Evolutionary conservation across 1,140 invertebrate species (phyloP), one percentile per base, ranked within the genome.

Genomic region (Drosophila lacertosa): DNA sequence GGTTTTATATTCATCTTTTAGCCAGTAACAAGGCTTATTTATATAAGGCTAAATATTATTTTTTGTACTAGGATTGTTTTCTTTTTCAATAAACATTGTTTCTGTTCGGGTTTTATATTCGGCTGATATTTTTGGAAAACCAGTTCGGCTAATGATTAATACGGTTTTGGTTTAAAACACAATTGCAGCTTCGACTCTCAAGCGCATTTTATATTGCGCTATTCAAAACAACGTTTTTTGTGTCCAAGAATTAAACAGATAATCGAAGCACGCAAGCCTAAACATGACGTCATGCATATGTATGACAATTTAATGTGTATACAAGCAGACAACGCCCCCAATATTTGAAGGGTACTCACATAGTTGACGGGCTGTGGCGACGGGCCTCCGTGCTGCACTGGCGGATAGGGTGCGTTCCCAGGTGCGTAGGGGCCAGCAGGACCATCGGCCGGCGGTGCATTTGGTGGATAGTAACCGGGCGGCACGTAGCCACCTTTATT

Each of bases 401-500:
- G 64, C 2, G 64, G 54, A 55, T 59, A 73, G 7, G 48, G 48
- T 1, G 42, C 42, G 18, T 18, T 24, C 2, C 15, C 18, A n/a
- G 73, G 40, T 5, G 63, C 33, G 7, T 69, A 74, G 0, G 67
- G 76, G 5, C 5, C 24, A 6, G 24, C 0, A 0, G 29, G 45
- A 6, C 76, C 81, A 11, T 78, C 79, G 2, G 80, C 62, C 44
- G 86, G 80, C 1, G 79, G 84, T 1, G 86, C 84, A 54, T 80
- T 84, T 0, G 89, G 74, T 42, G 74, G 89, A 55, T 80, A 90
- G 22, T 68, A 79, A 10, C 78, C 78, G 10, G 72, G 84, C 0
- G 89, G 89, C 5, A 89, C 76, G 15, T 90, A 90, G 15, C 89
- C 89, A 3, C 89, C 89, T 26, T 89, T 74, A 35, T 84, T 72